Percentiles rank a stretch among this genome's conserved stretches.
These are phyloP conservation scores for Leptocoma aspasia DNA, from an alignment of 2,113 vertebrate genomes.

Conservation along the genomic window DNA sequence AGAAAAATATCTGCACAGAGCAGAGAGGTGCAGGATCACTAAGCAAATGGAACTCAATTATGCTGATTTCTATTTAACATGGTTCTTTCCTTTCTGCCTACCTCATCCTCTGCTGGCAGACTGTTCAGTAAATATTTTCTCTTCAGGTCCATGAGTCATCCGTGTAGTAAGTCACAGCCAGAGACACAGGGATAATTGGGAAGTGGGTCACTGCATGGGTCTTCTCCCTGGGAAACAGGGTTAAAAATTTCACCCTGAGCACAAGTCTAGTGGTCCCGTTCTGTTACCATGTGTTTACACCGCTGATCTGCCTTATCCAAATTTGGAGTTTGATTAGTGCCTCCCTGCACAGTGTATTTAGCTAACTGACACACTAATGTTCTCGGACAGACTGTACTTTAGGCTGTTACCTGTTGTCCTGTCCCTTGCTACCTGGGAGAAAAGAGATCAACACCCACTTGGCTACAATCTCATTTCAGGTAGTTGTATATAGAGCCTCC, in stretches of 20 bases:
- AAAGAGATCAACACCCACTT: neutral
- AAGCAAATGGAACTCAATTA: conserved; percentile 17
- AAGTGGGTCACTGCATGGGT: neutral
- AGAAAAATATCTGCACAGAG: neutral
- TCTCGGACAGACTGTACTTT: neutral
- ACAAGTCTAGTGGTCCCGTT: neutral
- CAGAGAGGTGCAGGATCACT: neutral
- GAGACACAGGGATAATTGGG: neutral
- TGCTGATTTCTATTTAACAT: neutral
- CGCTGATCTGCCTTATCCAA: neutral
- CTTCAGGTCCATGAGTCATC: conserved; percentile 3
- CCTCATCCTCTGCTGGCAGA: conserved; percentile 3
- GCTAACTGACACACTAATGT: neutral
- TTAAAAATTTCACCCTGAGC: neutral
- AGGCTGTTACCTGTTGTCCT: neutral
- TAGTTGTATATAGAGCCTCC: neutral
- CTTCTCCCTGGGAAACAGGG: neutral
- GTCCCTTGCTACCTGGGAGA: neutral
- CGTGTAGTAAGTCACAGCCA: neutral
- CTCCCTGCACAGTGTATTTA: neutral
- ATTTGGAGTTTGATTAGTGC: neutral
- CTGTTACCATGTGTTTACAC: neutral
- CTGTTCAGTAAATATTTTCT: conserved; percentile 39
- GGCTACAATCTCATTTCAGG: neutral
- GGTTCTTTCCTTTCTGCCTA: conserved; percentile 9